Evolutionary conservation across 2,888 invertebrate species (phyloP), one percentile per base, ranked within the genome.

Genomic region (Morpho helenor): DNA sequence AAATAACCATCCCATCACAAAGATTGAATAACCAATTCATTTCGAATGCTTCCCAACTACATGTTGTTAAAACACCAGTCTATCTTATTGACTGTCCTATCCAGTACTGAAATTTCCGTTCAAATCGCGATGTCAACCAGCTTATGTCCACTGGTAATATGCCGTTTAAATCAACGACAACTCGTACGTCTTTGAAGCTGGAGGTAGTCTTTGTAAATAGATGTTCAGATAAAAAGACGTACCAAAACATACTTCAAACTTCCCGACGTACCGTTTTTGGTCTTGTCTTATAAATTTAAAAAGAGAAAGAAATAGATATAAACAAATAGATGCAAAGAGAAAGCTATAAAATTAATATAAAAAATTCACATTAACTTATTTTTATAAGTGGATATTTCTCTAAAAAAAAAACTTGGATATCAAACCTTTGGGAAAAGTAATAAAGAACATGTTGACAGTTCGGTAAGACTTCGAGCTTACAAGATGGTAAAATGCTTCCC

Each of bases 391-490:
- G 16, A 16, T 16, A 16, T 16, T 16, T 16, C 16, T 16, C 16
- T 7, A 41, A 50, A 49, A 40, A 3, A 16, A 41, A 41, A 8
- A 10, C 9, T 16, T 8, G 8, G 3, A 50, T 16, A 41, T 16
- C 41, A 41, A 40, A n/a, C n/a, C 39, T 7, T 8, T 31, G 31
- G 31, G 31, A 5, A 31, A 31, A 8, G 10, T 41, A n/a, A n/a
- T 43, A 10, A 46, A 5, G 10, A 31, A 7, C 22, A 8, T 44
- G 10, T 39, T 56, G 48, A 58, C 49, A 58, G 44, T 7, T 55
- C 41, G 10, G 8, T 23, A 52, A 49, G 55, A 39, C 55, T 52
- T 44, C 51, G 61, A 55, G 58, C 52, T 52, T 8, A 49, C 56
- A 22, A 41, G 60, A 10, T 60, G 56, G 45, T 56, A 41, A 46